Evolutionary conservation across 2,113 vertebrate species (phyloP).

Genomic region (Lepus americanus): DNA sequence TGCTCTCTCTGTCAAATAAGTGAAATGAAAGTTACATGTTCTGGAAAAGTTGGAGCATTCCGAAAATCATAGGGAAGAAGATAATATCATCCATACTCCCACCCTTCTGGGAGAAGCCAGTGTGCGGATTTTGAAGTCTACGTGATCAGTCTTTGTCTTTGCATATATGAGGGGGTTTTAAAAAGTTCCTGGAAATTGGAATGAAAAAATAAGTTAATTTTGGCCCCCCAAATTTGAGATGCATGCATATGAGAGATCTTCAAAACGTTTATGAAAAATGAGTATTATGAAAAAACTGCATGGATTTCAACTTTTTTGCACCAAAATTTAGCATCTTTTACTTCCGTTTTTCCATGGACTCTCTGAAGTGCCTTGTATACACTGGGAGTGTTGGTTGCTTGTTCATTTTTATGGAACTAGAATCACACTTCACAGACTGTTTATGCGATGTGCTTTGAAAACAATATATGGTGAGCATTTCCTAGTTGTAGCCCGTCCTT

Average conservation of each 20-base stretch:
- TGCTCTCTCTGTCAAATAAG: too few species aligned
- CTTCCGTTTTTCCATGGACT: too few species aligned
- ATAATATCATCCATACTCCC: background rate
- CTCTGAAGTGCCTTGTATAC: too few species aligned
- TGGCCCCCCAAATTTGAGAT: too few species aligned
- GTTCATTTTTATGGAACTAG: constrained; percentile 42
- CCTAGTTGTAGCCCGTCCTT: constrained; percentile 2
- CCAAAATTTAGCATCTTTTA: too few species aligned
- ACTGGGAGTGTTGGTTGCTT: background rate
- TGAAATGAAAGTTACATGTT: background rate
- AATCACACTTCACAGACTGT: background rate
- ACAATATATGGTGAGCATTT: background rate
- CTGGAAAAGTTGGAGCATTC: background rate
- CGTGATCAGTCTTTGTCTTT: background rate
- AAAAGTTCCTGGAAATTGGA: too few species aligned
- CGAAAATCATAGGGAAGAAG: constrained; percentile 1
- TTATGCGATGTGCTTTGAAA: constrained; percentile 21
- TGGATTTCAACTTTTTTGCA: too few species aligned
- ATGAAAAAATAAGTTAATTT: too few species aligned
- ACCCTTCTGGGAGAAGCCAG: background rate
- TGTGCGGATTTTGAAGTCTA: background rate
- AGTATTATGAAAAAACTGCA: too few species aligned
- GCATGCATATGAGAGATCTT: too few species aligned
- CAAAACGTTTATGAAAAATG: too few species aligned
- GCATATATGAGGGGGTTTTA: background rate